Base-by-base conservation (phyloP, 2,113 vertebrate genomes). In the Jacana jacana region DNA sequence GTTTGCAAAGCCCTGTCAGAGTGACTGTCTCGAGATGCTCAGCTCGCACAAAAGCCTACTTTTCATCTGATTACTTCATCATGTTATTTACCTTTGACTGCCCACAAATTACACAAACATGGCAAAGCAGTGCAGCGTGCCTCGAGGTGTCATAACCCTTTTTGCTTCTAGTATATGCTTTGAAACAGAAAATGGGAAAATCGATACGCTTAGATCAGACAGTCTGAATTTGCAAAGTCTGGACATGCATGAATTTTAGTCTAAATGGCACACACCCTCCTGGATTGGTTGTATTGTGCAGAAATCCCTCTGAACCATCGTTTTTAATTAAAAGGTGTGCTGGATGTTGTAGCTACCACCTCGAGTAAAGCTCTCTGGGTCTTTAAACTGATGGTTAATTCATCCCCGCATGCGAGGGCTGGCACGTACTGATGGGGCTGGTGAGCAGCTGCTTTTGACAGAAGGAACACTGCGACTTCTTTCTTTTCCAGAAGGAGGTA, bases 21-120 rank as follows among this genome's bases (percentile, higher is more conserved):
- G 44, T 13, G 61, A 64, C 69, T 89, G 82, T 23, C 78, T 46
- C 66, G 55, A 93, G 81, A 64, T 91, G 95, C 91, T 96, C 84
- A 91, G 86, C 55, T 70, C 87, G 88, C 92, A 82, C 22, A 68
- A 95, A 95, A 95, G 28, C 76, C 86, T 51, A 68, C 92, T 93
- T 89, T 81, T 80, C 81, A 54, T 76, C 86, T 83, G 83, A 95
- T 91, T 86, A 93, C 61, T 95, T 91, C 81, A 95, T 86, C 73
- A 37, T 39, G 82, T 87, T 93, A 63, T 95, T 97, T 95, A 83
- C 93, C 64, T 97, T 58, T 9, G 61, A 90, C 68, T 94, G 94
- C 89, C 86, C 95, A 94, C 93, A 96, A 96, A 96, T 96, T 94
- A 85, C 95, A 94, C 69, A 54, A 90, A 71, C 85, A 94, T 77